Evolutionary conservation across 2,113 vertebrate genomes (phyloP).

Genomic region (Poicephalus meyeri): DNA sequence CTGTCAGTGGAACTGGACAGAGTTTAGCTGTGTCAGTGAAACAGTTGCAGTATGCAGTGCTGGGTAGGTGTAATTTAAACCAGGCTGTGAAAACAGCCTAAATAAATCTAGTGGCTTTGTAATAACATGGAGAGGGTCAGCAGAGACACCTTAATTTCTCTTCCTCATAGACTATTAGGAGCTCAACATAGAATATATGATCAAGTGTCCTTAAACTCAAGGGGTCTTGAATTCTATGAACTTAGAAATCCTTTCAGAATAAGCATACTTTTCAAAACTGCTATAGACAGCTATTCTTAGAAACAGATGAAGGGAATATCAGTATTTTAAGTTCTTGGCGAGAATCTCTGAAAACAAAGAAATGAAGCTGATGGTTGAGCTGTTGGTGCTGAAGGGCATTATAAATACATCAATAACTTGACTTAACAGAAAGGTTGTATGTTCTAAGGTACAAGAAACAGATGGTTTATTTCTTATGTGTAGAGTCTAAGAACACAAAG

Average conservation of each 20-base stretch:
- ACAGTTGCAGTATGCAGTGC: background rate
- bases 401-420: background rate
- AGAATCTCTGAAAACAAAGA: background rate
- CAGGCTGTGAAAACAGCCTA: background rate
- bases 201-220: background rate
- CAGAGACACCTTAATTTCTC: background rate
- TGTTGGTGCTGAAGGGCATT: background rate
- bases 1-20: background rate
- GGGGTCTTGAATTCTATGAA: background rate
- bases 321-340: background rate
- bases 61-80: background rate
- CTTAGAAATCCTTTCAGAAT: background rate
- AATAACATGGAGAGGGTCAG: background rate
- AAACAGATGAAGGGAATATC: background rate
- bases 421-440: background rate
- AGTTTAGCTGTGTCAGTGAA: background rate
- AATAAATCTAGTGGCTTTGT: background rate
- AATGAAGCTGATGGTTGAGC: background rate
- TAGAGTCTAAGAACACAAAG: background rate
- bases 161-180: background rate
- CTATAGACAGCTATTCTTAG: background rate
- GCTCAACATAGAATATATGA: background rate
- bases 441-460: background rate
- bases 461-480: background rate
- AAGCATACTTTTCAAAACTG: background rate